Base-by-base conservation (phyloP, 2,888 invertebrate species). In the Agonopterix alstromeriana region DNA sequence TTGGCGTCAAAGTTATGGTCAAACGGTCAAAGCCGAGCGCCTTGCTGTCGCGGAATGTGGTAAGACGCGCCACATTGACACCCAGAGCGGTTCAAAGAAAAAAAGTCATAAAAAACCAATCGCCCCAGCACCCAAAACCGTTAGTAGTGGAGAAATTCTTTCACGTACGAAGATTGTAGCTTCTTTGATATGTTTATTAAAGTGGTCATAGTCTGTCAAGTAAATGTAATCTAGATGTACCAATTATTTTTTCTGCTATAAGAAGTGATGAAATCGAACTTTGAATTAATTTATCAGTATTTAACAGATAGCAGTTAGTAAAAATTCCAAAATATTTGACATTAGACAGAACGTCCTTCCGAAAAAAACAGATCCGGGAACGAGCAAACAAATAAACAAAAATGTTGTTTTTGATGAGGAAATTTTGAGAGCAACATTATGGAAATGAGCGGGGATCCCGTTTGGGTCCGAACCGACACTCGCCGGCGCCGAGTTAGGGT, bases 21-120 rank as follows among this genome's bases (percentile, higher is more conserved):
- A 73, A 70, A 70, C 71, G 73, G 73, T 76, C 72, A 70, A 68
- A 67, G 62, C 59, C 63, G 60, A 52, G 75, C 83, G 85, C 82
- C 86, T 63, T 65, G 56, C 54, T 70, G 83, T 70, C 85, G 85
- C 69, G 84, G 85, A 85, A 85, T 85, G 85, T 69, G 77, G 77
- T 69, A 69, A 67, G 70, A 69, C 72, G 72, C 72, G 70, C 61
- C 69, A 63, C 64, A 61, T 61, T 70, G 73, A 75, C 77, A 73
- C 68, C 75, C 67, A 73, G 76, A 73, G 74, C 67, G 65, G 72
- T 81, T 77, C 77, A 61, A 67, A 73, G 76, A 70, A 77, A 70
- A 58, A 65, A 70, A 64, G 67, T 63, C 66, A 65, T 65, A 69
- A 53, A 40, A 43, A 11, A 36, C 45, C 50, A 43, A 51, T 49